Conservation (phyloP, 2,797 vertebrate genomes). For the Babyrousa celebensis region DNA sequence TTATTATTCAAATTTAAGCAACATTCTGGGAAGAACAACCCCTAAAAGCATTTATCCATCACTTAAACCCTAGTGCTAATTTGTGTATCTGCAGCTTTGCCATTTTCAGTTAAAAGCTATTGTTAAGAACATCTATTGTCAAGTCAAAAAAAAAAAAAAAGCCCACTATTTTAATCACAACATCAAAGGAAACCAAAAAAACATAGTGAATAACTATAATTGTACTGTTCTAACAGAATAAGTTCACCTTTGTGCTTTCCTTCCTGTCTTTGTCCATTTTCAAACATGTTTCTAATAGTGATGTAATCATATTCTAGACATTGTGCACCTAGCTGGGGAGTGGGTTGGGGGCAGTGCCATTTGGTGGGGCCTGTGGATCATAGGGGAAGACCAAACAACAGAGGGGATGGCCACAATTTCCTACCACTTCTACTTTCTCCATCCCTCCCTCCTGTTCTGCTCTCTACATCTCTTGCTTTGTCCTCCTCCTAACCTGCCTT, state of each 20-base stretch:
- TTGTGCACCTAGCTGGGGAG: not conserved
- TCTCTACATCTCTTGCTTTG: not conserved
- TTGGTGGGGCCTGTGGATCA: not conserved
- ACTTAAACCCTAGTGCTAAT: conserved; percentile 38
- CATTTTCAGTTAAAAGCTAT: conserved; percentile 33
- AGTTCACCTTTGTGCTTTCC: conserved; percentile 24
- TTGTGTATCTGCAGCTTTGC: conserved; percentile 53
- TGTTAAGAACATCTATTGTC: conserved; percentile 42
- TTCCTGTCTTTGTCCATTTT: conserved; percentile 65
- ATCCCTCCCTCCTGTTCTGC: not conserved
- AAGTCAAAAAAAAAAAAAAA: not conserved
- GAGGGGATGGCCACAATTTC: not conserved
- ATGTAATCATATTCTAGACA: not conserved
- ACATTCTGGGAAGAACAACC: conserved; percentile 1
- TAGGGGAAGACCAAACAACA: not conserved
- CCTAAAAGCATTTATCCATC: conserved; percentile 31
- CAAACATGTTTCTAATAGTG: not conserved
- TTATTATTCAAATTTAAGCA: conserved; percentile 64
- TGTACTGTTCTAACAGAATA: not conserved
- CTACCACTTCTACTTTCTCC: not conserved
- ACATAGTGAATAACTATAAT: not conserved
- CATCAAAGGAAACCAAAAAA: conserved; percentile 36
- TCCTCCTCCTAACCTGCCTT: not conserved
- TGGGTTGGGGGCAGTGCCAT: not conserved
- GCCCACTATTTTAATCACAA: not conserved